Evolutionary conservation across 2,797 vertebrate species (phyloP), one percentile per base, ranked within the genome.

Genomic region (Parauchenoglanis ngamensis): DNA sequence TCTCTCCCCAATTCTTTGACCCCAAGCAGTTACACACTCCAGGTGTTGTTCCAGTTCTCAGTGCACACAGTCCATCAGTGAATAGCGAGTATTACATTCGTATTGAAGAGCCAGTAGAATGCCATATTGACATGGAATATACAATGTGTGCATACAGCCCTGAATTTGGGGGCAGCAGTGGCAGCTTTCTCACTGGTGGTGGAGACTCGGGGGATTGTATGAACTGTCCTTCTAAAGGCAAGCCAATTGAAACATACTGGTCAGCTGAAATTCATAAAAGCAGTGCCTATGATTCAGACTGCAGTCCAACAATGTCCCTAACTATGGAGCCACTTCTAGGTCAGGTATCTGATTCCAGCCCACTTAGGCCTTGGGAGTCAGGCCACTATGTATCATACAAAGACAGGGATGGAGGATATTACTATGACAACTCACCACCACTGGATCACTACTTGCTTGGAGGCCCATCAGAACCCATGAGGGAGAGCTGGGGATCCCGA

Each of bases 81-180:
- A 93, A 95, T 91, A 98, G 96, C 0, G 98, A 99, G 90, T 99
- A 98, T 91, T 99, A 97, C 92, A 98, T 99, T 91, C 97, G 97
- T 90, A 97, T 99, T 3, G 98, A 99, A 91, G 98, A 98, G 83
- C 96, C 96, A 0, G 93, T 94, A 57, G 96, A 97, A 46, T 95
- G 96, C 10, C 93, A 94, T 88, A 93, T 97, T 0, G 96, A 97
- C 61, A 94, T 95, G 0, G 97, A 98, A 89, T 98, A 97, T 0
- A 93, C 96, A 31, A 94, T 97, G 95, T 97, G 97, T 80, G 84
- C 94, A 90, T 97, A 97, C 90, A 96, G 97, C 90, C 96, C 97
- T 0, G 95, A 95, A 52, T 96, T 95, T 49, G 94, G 93, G 17
- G 94, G 90, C 25, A 95, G 94, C 90, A 95, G 87, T 21, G 94